Base-by-base conservation (phyloP, 2,888 invertebrate species). In the Ophraella communa region DNA sequence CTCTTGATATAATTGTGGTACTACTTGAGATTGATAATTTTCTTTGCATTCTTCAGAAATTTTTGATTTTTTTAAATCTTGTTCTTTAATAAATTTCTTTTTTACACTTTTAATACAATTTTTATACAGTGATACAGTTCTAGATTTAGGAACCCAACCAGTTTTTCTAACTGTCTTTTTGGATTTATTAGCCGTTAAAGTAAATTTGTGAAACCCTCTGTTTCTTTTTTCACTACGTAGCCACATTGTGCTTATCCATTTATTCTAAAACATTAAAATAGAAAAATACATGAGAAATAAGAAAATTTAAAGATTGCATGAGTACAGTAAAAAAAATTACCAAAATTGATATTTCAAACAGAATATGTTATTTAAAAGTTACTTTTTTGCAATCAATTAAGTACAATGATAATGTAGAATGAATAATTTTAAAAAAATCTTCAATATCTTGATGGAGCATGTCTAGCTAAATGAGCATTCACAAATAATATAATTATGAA, bases 141-240 rank as follows among this genome's bases (percentile, higher is more conserved):
- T 53, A 35, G 71, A 49, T 65, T 78, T 79, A 23, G 75, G 74
- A 10, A 71, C 68, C 79, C 79, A 79, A 44, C 72, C 71, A 17
- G 71, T 67, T 67, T 73, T 76, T 53, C 69, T 74, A 39, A 74
- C 62, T 20, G 69, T 62, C 70, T 71, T 74, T 59, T 68, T 74
- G 5, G 72, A 69, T 67, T 74, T 77, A 66, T 74, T 76, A 49
- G 74, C 66, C 62, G 76, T 76, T 62, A 79, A 67, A 33, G 75
- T 72, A 65, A 80, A 78, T 70, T 79, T 75, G 62, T 75, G 79
- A 82, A 86, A 83, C 79, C 85, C 84, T 73, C 86, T 85, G 82
- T 86, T 86, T 78, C 87, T 85, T 78, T 87, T 87, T 75, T 88
- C 87, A 81, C 89, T 89, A 81, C 89, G 86, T 79, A 89, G 83